Conservation (phyloP, 2,888 invertebrate genomes). For the Brachycybe producta region DNA sequence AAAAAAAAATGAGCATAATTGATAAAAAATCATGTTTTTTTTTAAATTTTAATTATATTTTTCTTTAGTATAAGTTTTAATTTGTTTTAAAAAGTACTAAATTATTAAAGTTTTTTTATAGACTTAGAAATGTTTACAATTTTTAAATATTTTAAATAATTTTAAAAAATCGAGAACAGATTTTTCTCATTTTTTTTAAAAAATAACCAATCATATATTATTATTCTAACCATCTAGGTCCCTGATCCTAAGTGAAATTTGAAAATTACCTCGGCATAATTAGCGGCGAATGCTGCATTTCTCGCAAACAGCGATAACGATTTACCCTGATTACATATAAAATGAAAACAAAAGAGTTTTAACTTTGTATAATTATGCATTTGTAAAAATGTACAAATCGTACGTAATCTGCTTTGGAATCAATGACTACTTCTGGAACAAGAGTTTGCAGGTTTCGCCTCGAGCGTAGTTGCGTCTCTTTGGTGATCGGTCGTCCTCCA, state of each 20-base stretch:
- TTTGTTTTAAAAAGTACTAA: too few relatives aligned
- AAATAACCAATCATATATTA: too few relatives aligned
- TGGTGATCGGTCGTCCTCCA: conserved; percentile 60
- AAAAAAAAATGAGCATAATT: too few relatives aligned
- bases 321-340: conserved; percentile 16
- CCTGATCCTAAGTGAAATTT: not conserved
- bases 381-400: not conserved
- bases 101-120: too few relatives aligned
- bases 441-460: conserved; percentile 25
- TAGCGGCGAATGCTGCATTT: conserved; percentile 19
- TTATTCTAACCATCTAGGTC: too few relatives aligned
- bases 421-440: conserved; percentile 32
- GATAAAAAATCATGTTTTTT: too few relatives aligned
- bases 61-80: too few relatives aligned
- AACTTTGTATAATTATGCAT: not conserved
- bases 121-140: too few relatives aligned
- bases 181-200: too few relatives aligned
- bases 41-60: too few relatives aligned
- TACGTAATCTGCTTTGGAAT: conserved; percentile 25
- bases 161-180: too few relatives aligned
- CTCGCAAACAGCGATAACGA: conserved; percentile 19
- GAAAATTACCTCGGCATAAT: conserved; percentile 20
- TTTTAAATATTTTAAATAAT: too few relatives aligned
- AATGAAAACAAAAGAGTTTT: not conserved
- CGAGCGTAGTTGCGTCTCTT: conserved; percentile 65